Conservation (phyloP, 2,888 invertebrate genomes). For the Chrysolina haemoptera region DNA sequence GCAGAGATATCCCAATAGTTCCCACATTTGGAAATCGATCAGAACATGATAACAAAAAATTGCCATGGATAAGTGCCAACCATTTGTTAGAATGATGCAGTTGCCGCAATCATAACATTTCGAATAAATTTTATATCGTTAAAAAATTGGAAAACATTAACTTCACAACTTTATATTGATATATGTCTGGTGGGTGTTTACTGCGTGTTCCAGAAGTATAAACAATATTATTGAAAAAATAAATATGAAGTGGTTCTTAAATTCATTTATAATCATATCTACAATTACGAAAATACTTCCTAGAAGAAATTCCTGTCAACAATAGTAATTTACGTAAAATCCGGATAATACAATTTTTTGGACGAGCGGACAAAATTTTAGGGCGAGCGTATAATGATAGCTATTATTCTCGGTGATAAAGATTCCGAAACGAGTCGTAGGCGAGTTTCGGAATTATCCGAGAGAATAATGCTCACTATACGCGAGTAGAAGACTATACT, state of each 20-base stretch:
- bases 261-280: background rate
- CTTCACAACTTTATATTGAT: background rate
- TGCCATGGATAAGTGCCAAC: background rate
- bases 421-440: too few species aligned
- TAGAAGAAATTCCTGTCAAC: background rate
- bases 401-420: too few species aligned
- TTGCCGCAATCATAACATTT: background rate
- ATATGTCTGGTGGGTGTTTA: background rate
- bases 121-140: background rate
- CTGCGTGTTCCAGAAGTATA: background rate
- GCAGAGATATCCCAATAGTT: background rate
- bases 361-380: too few species aligned
- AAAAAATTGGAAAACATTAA: background rate
- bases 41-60: background rate
- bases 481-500: too few species aligned
- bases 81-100: background rate
- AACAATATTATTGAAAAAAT: slow-evolving; percentile 7
- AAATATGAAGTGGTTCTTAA: background rate
- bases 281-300: background rate
- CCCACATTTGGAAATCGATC: background rate
- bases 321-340: too few species aligned
- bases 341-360: too few species aligned
- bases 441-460: too few species aligned
- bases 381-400: too few species aligned
- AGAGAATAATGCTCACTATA: too few species aligned